Percentiles rank a stretch among this genome's conserved stretches.
Conservation (phyloP, 2,113 vertebrate genomes). For the Dissostichus mawsoni region DNA sequence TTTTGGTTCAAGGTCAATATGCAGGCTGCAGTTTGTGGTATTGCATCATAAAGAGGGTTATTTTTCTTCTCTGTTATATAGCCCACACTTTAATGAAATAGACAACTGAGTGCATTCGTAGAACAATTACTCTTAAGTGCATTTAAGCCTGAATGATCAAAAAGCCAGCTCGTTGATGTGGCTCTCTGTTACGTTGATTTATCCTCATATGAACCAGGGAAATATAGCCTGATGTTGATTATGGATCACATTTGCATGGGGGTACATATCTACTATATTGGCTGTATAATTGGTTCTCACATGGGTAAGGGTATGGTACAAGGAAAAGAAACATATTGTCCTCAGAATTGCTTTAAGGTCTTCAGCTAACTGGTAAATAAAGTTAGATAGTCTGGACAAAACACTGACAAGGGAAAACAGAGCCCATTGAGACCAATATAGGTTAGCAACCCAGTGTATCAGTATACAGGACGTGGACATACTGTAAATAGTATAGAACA, state of each 20-base stretch:
- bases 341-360: background rate
- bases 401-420: slow-evolving; percentile 16
- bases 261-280: background rate
- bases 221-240: background rate
- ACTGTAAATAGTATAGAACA: slow-evolving; percentile 9
- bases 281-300: background rate
- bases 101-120: no score
- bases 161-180: background rate
- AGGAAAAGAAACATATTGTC: background rate
- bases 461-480: slow-evolving; percentile 8
- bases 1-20: background rate
- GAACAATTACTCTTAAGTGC: background rate
- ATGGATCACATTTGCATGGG: background rate
- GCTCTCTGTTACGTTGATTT: background rate
- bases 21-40: background rate
- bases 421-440: slow-evolving; percentile 17
- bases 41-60: background rate
- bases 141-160: background rate
- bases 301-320: background rate
- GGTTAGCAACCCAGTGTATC: slow-evolving; percentile 6
- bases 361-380: background rate
- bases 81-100: background rate
- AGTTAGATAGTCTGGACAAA: slow-evolving; percentile 9
- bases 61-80: background rate
- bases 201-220: background rate